Conservation (phyloP, 2,888 invertebrate genomes). For the Deilephila elpenor region DNA sequence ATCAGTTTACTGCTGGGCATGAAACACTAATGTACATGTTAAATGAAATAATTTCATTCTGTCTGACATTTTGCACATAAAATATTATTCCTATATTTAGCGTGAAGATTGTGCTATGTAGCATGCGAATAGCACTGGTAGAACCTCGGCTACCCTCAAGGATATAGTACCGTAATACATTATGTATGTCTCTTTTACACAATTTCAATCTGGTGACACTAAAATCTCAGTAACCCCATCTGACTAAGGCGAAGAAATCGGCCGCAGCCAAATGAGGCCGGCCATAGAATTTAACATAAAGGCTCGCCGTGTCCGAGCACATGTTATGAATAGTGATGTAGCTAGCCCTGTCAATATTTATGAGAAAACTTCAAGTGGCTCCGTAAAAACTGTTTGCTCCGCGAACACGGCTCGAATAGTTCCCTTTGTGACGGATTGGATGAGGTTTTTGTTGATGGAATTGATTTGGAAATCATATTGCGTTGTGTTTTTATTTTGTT, state of each 20-base stretch:
- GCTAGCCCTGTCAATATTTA: constrained; percentile 59
- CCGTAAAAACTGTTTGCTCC: constrained; percentile 16
- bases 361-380: constrained; percentile 57
- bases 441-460: background rate
- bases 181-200: background rate
- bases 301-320: constrained; percentile 53
- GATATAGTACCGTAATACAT: background rate
- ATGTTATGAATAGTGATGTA: constrained; percentile 62
- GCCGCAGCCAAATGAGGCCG: constrained; percentile 11
- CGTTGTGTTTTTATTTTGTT: constrained; percentile 1
- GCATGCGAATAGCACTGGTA: too few species aligned
- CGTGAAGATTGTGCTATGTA: too few species aligned
- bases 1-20: too few species aligned
- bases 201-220: background rate
- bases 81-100: too few species aligned
- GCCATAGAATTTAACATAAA: constrained; percentile 54
- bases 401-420: constrained; percentile 16
- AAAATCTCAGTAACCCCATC: background rate
- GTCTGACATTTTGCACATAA: too few species aligned
- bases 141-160: too few species aligned
- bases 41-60: too few species aligned
- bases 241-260: constrained; percentile 14
- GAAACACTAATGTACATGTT: too few species aligned
- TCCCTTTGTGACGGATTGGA: constrained; percentile 21
- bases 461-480: constrained; percentile 4